Conservation (phyloP, 2,888 invertebrate genomes). For the Drosophila trichaetosa region DNA sequence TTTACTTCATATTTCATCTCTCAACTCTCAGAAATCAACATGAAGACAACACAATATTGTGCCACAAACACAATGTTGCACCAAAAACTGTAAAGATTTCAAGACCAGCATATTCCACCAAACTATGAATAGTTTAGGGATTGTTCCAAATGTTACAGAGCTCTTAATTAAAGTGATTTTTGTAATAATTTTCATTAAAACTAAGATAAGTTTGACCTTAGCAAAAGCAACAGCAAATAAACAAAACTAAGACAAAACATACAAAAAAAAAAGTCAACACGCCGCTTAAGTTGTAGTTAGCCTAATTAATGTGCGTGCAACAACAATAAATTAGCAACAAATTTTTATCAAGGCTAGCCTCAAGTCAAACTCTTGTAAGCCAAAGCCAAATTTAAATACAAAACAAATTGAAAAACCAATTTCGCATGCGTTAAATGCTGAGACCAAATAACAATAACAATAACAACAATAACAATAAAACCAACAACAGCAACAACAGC, state of each 20-base stretch:
- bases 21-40: neutral
- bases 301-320: slow-evolving; percentile 50
- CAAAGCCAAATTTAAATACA: slow-evolving; percentile 46
- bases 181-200: neutral
- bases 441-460: slow-evolving; percentile 18
- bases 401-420: slow-evolving; percentile 63
- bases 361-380: slow-evolving; percentile 42
- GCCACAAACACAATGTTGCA: neutral
- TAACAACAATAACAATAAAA: slow-evolving; percentile 10
- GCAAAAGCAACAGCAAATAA: neutral
- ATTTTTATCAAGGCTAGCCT: slow-evolving; percentile 31
- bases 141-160: neutral
- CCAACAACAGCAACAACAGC: slow-evolving; percentile 9
- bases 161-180: neutral
- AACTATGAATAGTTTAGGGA: neutral
- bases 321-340: slow-evolving; percentile 41
- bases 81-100: too few relatives aligned
- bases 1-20: neutral
- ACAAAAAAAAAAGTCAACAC: slow-evolving; percentile 11
- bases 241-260: slow-evolving; percentile 6
- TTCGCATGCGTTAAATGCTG: slow-evolving; percentile 61
- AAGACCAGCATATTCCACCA: neutral
- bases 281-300: slow-evolving; percentile 23
- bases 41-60: neutral
- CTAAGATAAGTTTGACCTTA: neutral